A percentile compares a stretch with the other conserved stretches of the same genome.
Conservation (phyloP, 2,113 vertebrate genomes). For the Cynoglossus semilaevis region DNA sequence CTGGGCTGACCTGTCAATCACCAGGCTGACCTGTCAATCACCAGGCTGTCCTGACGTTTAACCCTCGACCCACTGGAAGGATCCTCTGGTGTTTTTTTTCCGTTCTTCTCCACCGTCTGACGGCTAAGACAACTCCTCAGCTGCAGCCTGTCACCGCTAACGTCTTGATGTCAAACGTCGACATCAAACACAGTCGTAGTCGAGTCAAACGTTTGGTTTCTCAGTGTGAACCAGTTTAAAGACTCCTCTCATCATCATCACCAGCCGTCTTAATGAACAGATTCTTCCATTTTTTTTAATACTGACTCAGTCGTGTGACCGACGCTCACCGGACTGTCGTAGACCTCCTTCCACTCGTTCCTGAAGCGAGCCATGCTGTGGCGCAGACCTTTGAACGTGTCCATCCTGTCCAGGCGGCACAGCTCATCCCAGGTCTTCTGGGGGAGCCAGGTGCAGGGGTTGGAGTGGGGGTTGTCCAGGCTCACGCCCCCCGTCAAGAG, state of each 20-base stretch:
- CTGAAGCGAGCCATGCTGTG: constrained; percentile 74
- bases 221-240: not conserved
- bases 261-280: not conserved
- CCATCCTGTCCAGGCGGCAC: constrained; percentile 80
- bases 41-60: too few species aligned
- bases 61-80: too few species aligned
- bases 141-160: too few species aligned
- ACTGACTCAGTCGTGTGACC: not conserved
- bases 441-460: constrained; percentile 85
- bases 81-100: too few species aligned
- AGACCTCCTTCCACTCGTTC: constrained; percentile 84
- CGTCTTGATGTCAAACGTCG: too few species aligned
- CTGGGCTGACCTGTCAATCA: too few species aligned
- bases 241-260: not conserved
- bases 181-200: not conserved
- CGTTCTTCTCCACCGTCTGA: too few species aligned
- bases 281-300: too few species aligned
- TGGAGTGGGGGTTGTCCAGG: constrained; percentile 82
- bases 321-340: constrained; percentile 82
- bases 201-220: not conserved
- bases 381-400: constrained; percentile 74
- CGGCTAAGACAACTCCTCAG: too few species aligned
- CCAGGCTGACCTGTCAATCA: too few species aligned
- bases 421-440: constrained; percentile 88
- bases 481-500: constrained; percentile 86